Base-by-base conservation (phyloP, 1,140 invertebrate genomes). In the Cataglyphis hispanica region DNA sequence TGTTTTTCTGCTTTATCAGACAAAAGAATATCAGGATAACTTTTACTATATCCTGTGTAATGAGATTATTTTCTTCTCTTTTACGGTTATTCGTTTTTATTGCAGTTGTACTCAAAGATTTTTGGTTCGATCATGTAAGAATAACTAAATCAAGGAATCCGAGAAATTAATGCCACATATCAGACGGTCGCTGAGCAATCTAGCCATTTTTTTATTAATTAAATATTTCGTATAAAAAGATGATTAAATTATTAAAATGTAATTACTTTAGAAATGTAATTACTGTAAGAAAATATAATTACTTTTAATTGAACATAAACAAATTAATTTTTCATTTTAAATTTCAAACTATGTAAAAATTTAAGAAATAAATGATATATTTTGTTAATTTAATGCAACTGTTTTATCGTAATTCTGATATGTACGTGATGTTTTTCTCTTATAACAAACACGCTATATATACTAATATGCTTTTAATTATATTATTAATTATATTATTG, bases 211-310 rank as follows among this genome's bases (percentile, higher is more conserved):
- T 50, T 50, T 50, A 16, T 19, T 50, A 50, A 50, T 60, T 74
- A 81, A 72, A 72, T 22, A 72, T 81, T 72, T 81, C 0, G 1
- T 1, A 11, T 50, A 5, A 4, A 34, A 66, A 50, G 11, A 27
- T 25, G 37, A 58, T 69, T 22, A 70, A 16, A 37, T 4, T 10
- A 31, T 13, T 66, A n/a, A 7, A 7, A 56, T 69, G 25, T 69
- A 58, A 81, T 72, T 34, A n/a, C n/a, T n/a, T n/a, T n/a, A n/a
- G n/a, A n/a, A n/a, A n/a, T n/a, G n/a, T n/a, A n/a, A n/a, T n/a
- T n/a, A n/a, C n/a, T n/a, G n/a, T n/a, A n/a, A 72, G 13, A 6
- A 72, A 70, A 58, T 3, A 13, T 66, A 78, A 46, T 50, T 50
- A 64, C 1, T 77, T 43, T 46, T 43, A 63, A n/a, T n/a, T n/a